Percentiles rank a stretch among this genome's conserved stretches.
These are phyloP conservation scores for Pseudochaenichthys georgianus DNA, from an alignment of 2,797 vertebrate genomes.

Conservation along the genomic window DNA sequence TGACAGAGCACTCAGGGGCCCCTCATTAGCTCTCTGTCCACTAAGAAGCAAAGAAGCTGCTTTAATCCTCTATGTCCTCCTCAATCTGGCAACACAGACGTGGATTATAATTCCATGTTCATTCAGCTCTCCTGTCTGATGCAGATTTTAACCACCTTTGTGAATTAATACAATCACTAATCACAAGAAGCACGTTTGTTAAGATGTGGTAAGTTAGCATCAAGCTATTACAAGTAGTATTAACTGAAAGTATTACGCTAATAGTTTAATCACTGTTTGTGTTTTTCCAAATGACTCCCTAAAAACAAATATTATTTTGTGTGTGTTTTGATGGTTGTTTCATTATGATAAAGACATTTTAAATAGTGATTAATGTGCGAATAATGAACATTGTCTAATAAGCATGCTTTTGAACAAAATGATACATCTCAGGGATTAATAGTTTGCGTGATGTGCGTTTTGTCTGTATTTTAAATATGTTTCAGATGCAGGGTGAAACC, in stretches of 20 bases:
- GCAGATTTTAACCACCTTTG: conserved; percentile 40
- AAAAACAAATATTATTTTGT: not conserved
- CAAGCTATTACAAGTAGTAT: conserved; percentile 4
- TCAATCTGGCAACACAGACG: conserved; percentile 85
- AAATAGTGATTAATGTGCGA: not conserved
- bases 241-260: not conserved
- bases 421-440: not conserved
- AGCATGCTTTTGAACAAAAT: not conserved
- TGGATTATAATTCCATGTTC: conserved; percentile 80
- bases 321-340: not conserved
- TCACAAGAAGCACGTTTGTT: conserved; percentile 8
- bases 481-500: not conserved
- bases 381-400: not conserved
- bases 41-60: conserved; percentile 90
- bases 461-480: not conserved
- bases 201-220: conserved; percentile 11
- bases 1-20: conserved; percentile 89
- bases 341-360: not conserved
- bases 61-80: conserved; percentile 92
- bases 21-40: conserved; percentile 95
- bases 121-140: conserved; percentile 40
- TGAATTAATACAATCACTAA: conserved; percentile 9
- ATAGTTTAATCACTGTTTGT: not conserved
- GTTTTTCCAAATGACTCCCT: not conserved
- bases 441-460: conserved; percentile 2